Conservation (phyloP, 2,113 vertebrate genomes). For the Hystrix brachyura region DNA sequence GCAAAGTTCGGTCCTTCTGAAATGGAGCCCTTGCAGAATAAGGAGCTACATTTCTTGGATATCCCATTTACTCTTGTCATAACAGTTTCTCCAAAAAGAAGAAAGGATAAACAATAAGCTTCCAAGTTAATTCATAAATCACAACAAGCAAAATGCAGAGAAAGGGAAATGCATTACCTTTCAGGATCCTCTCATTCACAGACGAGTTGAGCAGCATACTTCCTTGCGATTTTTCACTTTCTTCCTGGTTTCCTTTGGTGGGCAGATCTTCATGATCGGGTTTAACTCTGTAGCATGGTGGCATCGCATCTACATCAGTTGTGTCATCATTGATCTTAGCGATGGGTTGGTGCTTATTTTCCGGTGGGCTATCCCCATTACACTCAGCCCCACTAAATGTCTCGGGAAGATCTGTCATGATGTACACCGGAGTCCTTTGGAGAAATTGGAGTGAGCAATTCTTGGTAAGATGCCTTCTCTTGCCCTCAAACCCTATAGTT, state of each 20-base stretch:
- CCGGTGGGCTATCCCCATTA: slow-evolving; percentile 76
- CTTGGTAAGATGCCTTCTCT: background rate
- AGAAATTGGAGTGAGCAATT: background rate
- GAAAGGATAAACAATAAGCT: background rate
- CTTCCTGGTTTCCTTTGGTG: slow-evolving; percentile 51
- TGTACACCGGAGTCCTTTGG: background rate
- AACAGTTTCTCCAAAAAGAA: background rate
- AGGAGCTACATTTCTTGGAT: background rate
- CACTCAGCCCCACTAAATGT: slow-evolving; percentile 69
- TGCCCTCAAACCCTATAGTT: background rate
- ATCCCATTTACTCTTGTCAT: background rate
- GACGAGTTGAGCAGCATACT: background rate
- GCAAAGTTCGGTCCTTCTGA: background rate
- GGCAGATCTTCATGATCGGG: background rate
- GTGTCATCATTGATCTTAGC: slow-evolving; percentile 81
- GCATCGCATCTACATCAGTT: slow-evolving; percentile 10
- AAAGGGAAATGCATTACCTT: slow-evolving; percentile 84
- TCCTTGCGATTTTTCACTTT: background rate
- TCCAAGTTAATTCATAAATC: background rate
- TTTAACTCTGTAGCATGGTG: background rate
- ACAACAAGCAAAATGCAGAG: background rate
- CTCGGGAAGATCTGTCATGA: slow-evolving; percentile 86
- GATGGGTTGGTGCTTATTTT: slow-evolving; percentile 71
- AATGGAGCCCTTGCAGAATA: background rate
- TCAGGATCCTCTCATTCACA: slow-evolving; percentile 39